Evolutionary conservation across 2,888 invertebrate species (phyloP), one percentile per base, ranked within the genome.

Genomic region (Tolmerus cingulatus): DNA sequence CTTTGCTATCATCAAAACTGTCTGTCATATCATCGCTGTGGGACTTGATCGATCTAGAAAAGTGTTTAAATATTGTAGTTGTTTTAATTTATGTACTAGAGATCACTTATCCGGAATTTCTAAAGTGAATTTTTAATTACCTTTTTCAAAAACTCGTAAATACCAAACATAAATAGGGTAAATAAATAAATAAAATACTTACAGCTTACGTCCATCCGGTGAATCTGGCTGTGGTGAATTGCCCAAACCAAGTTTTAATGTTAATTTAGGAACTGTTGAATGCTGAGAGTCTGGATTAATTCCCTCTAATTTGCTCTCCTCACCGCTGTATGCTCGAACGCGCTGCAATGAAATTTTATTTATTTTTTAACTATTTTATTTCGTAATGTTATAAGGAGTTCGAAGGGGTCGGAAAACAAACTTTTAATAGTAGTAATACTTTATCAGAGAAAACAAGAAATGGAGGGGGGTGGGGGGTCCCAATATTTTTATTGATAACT

Each of bases 221-320:
- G 96, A 95, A 87, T 95, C 94, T 12, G 96, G 95, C 87, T 95
- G 94, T 91, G 95, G 95, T 5, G 96, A 95, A 40, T 96, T 95
- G 9, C 95, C 94, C 86, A 95, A 94, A 87, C 95, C 95, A 77
- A 97, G 92, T 92, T 97, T 97, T 55, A 97, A 93, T 9, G 97
- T 97, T 87, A 97, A 93, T 92, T 97, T 97, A 5, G 97, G 97
- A 86, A 97, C 95, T 74, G 90, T 81, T 1, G 82, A 87, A 87
- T 16, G 46, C 14, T 84, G 57, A 5, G 66, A 66, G 23, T 84
- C 82, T 5, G 37, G 57, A 66, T 57, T 23, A 9, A n/a, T 27
- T 27, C 16, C 77, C 19, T 57, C 57, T 30, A 40, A 16, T 37
- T 86, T 76, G 37, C n/a, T 19, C 27, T 86, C 86, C n/a, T 86